Evolutionary conservation across 1,140 invertebrate species (phyloP).

Genomic region (Batillaria attramentaria): DNA sequence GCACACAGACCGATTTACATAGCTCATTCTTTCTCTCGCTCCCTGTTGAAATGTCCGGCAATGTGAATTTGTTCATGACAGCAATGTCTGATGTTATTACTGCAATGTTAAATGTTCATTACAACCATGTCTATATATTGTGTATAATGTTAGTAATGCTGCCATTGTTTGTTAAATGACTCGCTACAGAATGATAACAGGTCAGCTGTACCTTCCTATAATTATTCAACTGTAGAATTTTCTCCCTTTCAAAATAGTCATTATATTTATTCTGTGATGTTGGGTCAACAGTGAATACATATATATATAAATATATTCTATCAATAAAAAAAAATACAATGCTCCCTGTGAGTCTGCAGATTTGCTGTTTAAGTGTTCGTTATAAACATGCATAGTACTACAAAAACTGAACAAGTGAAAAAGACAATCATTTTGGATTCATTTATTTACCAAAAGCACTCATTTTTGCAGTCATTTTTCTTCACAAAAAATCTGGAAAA

Average conservation of each 20-base stretch:
- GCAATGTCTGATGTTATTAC: no score
- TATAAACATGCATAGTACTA: background rate
- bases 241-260: conserved; percentile 35
- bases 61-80: no score
- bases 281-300: conserved; percentile 33
- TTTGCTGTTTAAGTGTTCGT: background rate
- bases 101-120: conserved; percentile 25
- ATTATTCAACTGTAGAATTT: conserved; percentile 25
- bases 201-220: background rate
- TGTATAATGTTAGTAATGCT: conserved; percentile 8
- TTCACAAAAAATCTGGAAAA: background rate
- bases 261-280: conserved; percentile 37
- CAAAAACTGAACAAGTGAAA: background rate
- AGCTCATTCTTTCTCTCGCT: no score
- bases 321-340: conserved; percentile 35
- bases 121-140: conserved; percentile 8
- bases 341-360: background rate
- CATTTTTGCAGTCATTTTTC: background rate
- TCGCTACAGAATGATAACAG: background rate
- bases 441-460: background rate
- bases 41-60: no score
- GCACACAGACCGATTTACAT: background rate
- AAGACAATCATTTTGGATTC: background rate
- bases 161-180: background rate
- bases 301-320: conserved; percentile 34